Base-by-base conservation (phyloP, 2,113 vertebrate species). In the Anolis sagrei region DNA sequence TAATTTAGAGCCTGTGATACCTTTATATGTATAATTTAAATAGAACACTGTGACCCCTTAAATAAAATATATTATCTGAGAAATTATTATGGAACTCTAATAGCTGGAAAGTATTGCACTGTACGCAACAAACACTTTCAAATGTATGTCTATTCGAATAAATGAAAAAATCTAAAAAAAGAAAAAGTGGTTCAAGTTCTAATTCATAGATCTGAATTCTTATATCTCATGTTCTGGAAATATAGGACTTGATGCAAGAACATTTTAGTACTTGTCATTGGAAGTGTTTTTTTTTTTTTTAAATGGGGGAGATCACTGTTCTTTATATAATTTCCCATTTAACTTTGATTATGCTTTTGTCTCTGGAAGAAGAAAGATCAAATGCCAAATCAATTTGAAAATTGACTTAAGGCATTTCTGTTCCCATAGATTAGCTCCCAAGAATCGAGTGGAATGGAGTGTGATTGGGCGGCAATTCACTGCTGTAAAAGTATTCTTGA, bases 401-500 rank as follows among this genome's bases (percentile, higher is more conserved):
- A 83, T 29, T n/a, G 18, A n/a, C 54, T 82, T 44, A n/a, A 29
- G 11, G 8, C 25, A 5, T 74, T 83, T 32, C n/a, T 51, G 44
- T 73, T 72, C 39, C 34, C 69, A 70, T 76, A 79, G 76, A 73
- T 2, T 70, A 34, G 79, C 85, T 78, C 85, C 1, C 66, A 88
- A 69, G 49, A 86, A 5, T 14, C 85, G 84, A 0, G 7, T 19
- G 79, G 73, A 2, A 83, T 39, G 44, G 82, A 58, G 64, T 48
- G 39, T 79, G 89, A 79, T 81, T 44, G 39, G 16, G 58, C 2
- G 48, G 69, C 58, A 85, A 72, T 87, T 85, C 79, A 11, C 83
- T 69, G 87, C 70, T 64, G 8, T 39, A 82, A 91, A 76, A 89
- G 7, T 66, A 44, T 0, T 1, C 0, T 39, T 90, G 91, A 89